These are phyloP conservation scores for Drosophila pseudoananassae DNA, from an alignment of 1,140 invertebrate species.

Conservation along the genomic window DNA sequence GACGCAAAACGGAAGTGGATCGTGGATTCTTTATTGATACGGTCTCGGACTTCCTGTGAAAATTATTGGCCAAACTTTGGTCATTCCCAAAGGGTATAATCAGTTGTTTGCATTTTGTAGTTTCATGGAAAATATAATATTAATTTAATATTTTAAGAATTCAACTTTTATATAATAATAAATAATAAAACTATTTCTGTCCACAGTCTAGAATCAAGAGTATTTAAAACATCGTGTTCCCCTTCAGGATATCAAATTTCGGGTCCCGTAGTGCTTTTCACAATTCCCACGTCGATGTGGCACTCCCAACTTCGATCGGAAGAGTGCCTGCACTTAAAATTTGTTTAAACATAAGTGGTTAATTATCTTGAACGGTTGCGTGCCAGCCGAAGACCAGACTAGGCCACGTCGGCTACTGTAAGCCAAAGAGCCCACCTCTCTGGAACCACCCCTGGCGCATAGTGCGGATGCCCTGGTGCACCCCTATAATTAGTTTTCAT, in stretches of 20 bases:
- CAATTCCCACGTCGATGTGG: conserved; percentile 70
- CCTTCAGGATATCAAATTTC: conserved; percentile 6
- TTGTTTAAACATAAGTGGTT: conserved; percentile 81
- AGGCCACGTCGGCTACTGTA: conserved; percentile 39
- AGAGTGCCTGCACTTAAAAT: conserved; percentile 63
- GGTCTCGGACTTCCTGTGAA: conserved; percentile 18
- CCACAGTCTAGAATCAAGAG: conserved; percentile 5
- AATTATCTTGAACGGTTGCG: conserved; percentile 77
- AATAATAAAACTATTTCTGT: conserved; percentile 1
- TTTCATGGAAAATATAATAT: too few relatives aligned
- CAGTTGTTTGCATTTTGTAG: not conserved
- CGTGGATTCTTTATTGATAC: conserved; percentile 46
- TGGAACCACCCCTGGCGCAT: conserved; percentile 6
- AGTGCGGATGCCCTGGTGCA: conserved; percentile 19
- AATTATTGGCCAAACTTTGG: conserved; percentile 22
- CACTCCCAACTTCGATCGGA: conserved; percentile 16
- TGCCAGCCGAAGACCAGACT: conserved; percentile 44
- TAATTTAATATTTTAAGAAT: too few relatives aligned
- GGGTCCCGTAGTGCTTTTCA: conserved; percentile 39
- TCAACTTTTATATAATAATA: too few relatives aligned
- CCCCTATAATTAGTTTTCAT: conserved; percentile 79
- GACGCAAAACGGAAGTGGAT: conserved; percentile 38
- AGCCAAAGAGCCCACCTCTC: conserved; percentile 31
- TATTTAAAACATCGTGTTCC: conserved; percentile 39
- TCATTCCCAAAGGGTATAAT: not conserved